phyloP scores from a whole-genome alignment of 2,113 vertebrate species.

The Heterochromis multidens region DNA sequence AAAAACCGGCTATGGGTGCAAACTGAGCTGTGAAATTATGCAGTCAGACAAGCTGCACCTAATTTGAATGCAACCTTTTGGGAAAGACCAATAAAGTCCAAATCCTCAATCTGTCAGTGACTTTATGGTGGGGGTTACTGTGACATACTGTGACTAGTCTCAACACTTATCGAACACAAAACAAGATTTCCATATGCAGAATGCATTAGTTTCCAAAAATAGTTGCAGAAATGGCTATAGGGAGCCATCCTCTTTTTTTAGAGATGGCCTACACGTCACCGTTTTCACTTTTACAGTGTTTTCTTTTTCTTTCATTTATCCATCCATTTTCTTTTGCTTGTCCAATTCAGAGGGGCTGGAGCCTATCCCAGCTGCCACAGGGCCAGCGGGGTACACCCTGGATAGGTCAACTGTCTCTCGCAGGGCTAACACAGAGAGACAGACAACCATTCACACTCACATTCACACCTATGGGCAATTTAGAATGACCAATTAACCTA shows the following conservation, averaged over 20 bases:
- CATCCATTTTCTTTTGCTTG: too few relatives aligned
- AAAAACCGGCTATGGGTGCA: slow-evolving; percentile 1
- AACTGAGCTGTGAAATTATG: slow-evolving; percentile 35
- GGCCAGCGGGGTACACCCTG: too few relatives aligned
- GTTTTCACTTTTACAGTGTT: background rate
- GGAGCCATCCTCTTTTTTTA: too few relatives aligned
- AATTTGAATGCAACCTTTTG: background rate
- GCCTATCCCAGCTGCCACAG: too few relatives aligned
- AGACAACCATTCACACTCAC: too few relatives aligned
- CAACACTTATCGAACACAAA: background rate
- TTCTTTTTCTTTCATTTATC: too few relatives aligned
- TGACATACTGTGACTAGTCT: background rate
- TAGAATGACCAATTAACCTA: too few relatives aligned
- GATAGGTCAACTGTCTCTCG: too few relatives aligned
- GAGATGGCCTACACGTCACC: background rate
- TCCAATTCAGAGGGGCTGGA: too few relatives aligned
- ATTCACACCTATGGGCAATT: too few relatives aligned
- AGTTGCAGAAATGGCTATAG: too few relatives aligned
- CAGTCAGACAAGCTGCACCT: background rate
- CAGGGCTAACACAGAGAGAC: too few relatives aligned
- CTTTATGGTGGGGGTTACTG: background rate
- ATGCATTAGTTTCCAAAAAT: background rate
- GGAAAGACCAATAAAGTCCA: background rate
- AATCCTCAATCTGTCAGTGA: background rate
- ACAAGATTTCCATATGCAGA: background rate